Evolutionary conservation across 2,113 vertebrate genomes (phyloP).

Genomic region (Corapipo altera): DNA sequence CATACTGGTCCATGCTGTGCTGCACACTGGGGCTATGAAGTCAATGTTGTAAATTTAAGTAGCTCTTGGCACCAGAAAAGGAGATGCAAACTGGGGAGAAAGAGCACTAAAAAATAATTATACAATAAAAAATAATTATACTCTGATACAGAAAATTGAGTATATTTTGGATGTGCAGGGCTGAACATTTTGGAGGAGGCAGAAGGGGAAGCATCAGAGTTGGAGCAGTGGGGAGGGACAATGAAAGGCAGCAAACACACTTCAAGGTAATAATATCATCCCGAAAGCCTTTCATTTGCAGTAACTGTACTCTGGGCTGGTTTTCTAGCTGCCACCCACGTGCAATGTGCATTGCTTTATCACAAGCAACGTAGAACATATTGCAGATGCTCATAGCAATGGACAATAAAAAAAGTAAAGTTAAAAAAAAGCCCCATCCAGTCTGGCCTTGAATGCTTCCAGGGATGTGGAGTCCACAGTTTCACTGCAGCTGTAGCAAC

Average conservation of each 20-base stretch:
- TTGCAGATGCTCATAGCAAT: neutral
- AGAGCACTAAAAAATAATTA: neutral
- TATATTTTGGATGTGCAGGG: neutral
- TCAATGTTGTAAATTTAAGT: neutral
- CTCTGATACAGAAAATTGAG: neutral
- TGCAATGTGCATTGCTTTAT: neutral
- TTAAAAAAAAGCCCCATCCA: neutral
- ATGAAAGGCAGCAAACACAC: neutral
- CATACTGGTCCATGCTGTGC: fast-evolving
- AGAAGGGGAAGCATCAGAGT: neutral
- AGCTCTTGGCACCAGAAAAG: neutral
- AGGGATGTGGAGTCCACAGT: neutral
- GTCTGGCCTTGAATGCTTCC: neutral
- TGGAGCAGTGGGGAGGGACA: neutral
- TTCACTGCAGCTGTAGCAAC: neutral
- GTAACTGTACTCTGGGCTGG: neutral
- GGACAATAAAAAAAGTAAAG: neutral
- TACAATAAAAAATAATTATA: neutral
- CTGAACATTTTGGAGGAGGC: neutral
- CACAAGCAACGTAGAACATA: neutral
- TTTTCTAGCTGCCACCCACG: neutral
- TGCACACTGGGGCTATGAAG: neutral
- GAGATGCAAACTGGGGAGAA: neutral
- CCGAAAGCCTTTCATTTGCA: neutral
- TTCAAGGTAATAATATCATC: neutral